Conservation (phyloP, 2,113 vertebrate species). For the Rana temporaria region DNA sequence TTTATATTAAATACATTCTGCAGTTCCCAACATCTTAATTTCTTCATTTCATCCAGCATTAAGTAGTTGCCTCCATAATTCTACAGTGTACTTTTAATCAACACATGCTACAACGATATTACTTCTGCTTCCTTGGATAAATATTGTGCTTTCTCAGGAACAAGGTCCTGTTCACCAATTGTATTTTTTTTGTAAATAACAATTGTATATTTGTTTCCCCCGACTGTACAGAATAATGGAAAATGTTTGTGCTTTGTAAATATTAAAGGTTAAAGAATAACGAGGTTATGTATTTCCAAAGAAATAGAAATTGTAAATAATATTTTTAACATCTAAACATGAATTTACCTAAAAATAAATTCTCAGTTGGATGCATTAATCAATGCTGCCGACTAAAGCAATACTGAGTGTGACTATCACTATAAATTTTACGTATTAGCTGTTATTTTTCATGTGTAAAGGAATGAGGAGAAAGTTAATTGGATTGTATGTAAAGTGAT, state of each 20-base stretch:
- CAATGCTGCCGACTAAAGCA: slow-evolving; percentile 35
- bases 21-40: not conserved
- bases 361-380: slow-evolving; percentile 17
- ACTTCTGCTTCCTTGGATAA: not conserved
- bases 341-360: slow-evolving; percentile 20
- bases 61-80: no score
- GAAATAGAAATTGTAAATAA: slow-evolving; percentile 47
- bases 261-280: slow-evolving; percentile 6
- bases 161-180: slow-evolving; percentile 15
- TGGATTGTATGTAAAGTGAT: slow-evolving; percentile 3
- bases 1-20: no score
- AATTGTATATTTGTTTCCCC: slow-evolving; percentile 29
- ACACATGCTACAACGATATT: not conserved
- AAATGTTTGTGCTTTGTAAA: slow-evolving; percentile 20
- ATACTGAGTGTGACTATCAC: slow-evolving; percentile 47
- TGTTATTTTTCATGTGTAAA: slow-evolving; percentile 1
- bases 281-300: slow-evolving; percentile 40
- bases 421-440: not conserved
- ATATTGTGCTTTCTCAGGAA: slow-evolving; percentile 31
- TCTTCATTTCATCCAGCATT: no score
- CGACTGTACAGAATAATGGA: slow-evolving; percentile 4
- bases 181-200: slow-evolving; percentile 15
- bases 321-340: slow-evolving; percentile 46
- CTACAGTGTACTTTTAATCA: no score
- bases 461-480: not conserved